Evolutionary conservation across 1,140 invertebrate genomes (phyloP), one percentile per base, ranked within the genome.

Genomic region (Leptonema lineaticorne): DNA sequence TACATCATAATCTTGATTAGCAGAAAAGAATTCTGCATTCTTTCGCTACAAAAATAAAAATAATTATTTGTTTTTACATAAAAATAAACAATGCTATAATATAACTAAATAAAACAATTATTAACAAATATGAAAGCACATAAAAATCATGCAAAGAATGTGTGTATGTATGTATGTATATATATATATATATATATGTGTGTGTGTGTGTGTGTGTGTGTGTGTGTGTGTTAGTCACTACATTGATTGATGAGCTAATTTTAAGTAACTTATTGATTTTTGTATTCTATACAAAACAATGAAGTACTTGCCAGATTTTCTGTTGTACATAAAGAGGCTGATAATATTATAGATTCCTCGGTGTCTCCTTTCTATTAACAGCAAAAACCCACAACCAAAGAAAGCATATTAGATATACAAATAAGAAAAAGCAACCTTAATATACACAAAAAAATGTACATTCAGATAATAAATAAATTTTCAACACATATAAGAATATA

Each of bases 301-400:
- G 16, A 41, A 18, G 26, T 62, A 62, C 59, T 62, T 45, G 30
- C 59, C 29, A 24, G 11, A 27, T 62, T 45, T 26, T n/a, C 9
- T 14, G 64, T 46, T 18, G 22, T 37, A 56, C 29, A 59, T 24
- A 65, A 29, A 30, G 62, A 50, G n/a, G 62, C 62, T 50, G 62
- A 64, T 53, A 67, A 62, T 18, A 50, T 18, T 41, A 68, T 30
- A n/a, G 66, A 60, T 37, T 68, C 63, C 26, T 68, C 71, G 16
- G 46, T 33, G 29, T 69, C 68, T 26, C 71, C 68, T 29, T 73
- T 68, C 71, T 73, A 66, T 29, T 27, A 62, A 58, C 67, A 56
- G 53, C 67, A 59, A n/a, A n/a, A n/a, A 53, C 68, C 71, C 71
- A 67, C 71, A 73, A 73, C 71, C 71, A 70, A 46, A 68, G 48